A percentile compares a stretch with the other conserved stretches of the same genome.
phyloP scores from a whole-genome alignment of 2,888 invertebrate genomes.

The Trilocha varians region DNA sequence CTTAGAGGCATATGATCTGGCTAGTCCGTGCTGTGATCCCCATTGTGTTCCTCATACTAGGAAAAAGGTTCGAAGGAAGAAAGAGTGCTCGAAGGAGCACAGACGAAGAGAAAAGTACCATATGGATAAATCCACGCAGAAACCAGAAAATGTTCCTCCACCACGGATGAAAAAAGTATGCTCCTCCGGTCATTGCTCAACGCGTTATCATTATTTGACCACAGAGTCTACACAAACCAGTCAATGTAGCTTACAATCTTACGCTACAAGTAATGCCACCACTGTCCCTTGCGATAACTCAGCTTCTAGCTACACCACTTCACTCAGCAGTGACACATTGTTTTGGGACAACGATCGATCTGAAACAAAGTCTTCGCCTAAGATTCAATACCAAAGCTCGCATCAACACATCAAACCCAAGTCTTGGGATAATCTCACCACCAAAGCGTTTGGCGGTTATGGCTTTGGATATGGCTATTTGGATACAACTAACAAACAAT shows the following conservation, averaged over 20 bases:
- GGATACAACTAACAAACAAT: constrained; percentile 72
- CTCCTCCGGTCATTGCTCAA: constrained; percentile 48
- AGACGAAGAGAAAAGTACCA: constrained; percentile 74
- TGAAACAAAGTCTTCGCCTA: constrained; percentile 57
- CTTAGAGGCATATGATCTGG: constrained; percentile 88
- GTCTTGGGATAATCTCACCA: constrained; percentile 91
- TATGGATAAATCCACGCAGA: constrained; percentile 60
- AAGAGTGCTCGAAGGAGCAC: constrained; percentile 76
- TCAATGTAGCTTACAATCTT: constrained; percentile 87
- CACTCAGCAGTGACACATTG: constrained; percentile 88
- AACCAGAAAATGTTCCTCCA: constrained; percentile 60
- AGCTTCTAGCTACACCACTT: constrained; percentile 86
- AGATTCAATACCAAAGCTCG: constrained; percentile 62
- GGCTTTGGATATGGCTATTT: constrained; percentile 90
- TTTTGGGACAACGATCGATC: constrained; percentile 81
- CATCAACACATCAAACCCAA: constrained; percentile 80
- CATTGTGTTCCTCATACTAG: constrained; percentile 83
- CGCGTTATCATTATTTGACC: constrained; percentile 75
- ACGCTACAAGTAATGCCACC: constrained; percentile 83
- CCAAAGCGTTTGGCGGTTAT: constrained; percentile 88
- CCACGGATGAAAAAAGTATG: constrained; percentile 58
- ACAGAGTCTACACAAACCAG: constrained; percentile 81
- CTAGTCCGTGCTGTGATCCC: constrained; percentile 89
- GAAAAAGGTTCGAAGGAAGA: constrained; percentile 67
- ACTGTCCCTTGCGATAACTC: constrained; percentile 79